Evolutionary conservation across 23 tunicate species (phyloP).

Genomic region (Halocynthia aurantium): DNA sequence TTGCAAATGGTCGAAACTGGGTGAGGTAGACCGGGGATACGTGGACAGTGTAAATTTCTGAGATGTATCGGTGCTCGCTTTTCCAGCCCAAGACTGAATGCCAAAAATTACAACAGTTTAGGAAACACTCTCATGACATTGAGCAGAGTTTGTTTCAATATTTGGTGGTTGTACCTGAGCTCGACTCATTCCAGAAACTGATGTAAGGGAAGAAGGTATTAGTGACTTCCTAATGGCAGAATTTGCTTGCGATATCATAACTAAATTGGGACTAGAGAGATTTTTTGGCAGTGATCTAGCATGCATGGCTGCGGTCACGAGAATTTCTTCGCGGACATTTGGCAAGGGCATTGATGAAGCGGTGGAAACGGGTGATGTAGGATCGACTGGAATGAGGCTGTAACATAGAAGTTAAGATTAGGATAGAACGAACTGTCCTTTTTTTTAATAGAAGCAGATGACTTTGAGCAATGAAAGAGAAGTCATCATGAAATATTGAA

Average conservation of each 20-base stretch:
- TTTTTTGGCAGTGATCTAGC: conserved; percentile 21
- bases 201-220: neutral
- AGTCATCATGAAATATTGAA: neutral
- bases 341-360: neutral
- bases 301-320: conserved; percentile 13
- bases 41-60: neutral
- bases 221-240: neutral
- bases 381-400: conserved; percentile 9
- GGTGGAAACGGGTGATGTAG: neutral
- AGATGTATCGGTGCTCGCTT: neutral
- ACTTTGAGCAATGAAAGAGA: neutral
- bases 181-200: neutral
- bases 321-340: conserved; percentile 5
- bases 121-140: neutral
- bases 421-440: too few species aligned
- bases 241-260: neutral
- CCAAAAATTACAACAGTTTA: neutral
- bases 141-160: too few species aligned
- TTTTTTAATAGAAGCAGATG: neutral
- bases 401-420: neutral
- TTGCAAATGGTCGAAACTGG: neutral
- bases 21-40: conserved; percentile 8
- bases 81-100: conserved; percentile 72
- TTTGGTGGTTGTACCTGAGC: neutral
- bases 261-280: conserved; percentile 11